These are phyloP conservation scores for Tachuris rubrigastra DNA, from an alignment of 2,113 vertebrate species.

Conservation along the genomic window DNA sequence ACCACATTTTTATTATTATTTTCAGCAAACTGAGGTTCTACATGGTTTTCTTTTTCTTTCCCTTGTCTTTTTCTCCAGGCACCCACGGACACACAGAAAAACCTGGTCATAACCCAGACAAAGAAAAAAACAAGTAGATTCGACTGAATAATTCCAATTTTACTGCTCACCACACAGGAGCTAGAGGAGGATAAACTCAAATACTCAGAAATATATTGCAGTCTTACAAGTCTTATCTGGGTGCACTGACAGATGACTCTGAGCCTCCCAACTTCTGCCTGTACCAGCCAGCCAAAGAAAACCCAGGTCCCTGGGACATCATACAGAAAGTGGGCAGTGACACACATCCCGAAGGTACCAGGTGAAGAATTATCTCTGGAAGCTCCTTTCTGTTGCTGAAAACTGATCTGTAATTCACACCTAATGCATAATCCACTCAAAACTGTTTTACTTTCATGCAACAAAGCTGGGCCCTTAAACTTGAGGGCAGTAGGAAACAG, in stretches of 20 bases:
- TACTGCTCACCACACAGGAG: background rate
- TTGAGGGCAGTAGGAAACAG: background rate
- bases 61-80: background rate
- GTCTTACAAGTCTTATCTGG: background rate
- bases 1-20: background rate
- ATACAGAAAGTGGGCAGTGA: background rate
- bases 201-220: background rate
- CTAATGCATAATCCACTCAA: background rate
- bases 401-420: conserved; percentile 1
- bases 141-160: background rate
- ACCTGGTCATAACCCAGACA: background rate
- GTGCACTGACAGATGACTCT: background rate
- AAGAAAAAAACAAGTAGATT: background rate
- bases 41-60: background rate
- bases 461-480: conserved; percentile 39
- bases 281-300: background rate
- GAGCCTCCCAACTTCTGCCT: background rate
- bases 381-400: conserved; percentile 13
- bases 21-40: background rate
- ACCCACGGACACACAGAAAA: background rate
- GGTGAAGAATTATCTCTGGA: background rate
- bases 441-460: background rate
- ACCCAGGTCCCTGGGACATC: background rate
- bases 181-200: background rate
- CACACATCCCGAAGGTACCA: background rate